Evolutionary conservation across 2,797 vertebrate species (phyloP).

Genomic region (Acanthurus lineatus): DNA sequence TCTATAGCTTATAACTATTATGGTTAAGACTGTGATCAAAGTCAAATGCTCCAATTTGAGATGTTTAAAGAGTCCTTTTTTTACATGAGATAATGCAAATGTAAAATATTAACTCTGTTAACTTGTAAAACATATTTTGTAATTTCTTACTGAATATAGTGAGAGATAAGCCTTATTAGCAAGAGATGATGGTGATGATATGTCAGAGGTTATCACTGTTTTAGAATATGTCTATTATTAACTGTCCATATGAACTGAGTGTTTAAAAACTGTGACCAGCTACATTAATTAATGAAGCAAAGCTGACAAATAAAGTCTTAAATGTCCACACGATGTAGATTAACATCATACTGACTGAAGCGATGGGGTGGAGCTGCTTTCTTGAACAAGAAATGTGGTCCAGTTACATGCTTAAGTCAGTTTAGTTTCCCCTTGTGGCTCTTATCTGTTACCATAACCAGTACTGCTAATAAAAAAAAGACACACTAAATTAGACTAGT

Average conservation of each 20-base stretch:
- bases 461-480: not conserved
- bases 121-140: not conserved
- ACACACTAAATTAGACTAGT: not conserved
- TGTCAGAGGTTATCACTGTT: not conserved
- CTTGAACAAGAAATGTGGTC: conserved; percentile 4
- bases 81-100: conserved; percentile 6
- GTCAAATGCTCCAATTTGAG: not conserved
- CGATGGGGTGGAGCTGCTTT: conserved; percentile 1
- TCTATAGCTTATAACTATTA: conserved; percentile 18
- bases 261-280: not conserved
- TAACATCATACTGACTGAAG: conserved; percentile 20
- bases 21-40: not conserved
- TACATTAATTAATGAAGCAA: conserved; percentile 31
- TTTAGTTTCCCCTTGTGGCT: not conserved
- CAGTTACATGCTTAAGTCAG: not conserved
- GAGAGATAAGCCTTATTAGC: not conserved
- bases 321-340: conserved; percentile 51
- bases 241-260: conserved; percentile 6
- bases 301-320: conserved; percentile 41
- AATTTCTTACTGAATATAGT: not conserved
- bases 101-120: not conserved
- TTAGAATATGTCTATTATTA: conserved; percentile 17
- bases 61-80: not conserved
- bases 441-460: not conserved
- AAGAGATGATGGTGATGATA: not conserved